Conservation (phyloP, 2,888 invertebrate species). For the Andrena haemorrhoa region DNA sequence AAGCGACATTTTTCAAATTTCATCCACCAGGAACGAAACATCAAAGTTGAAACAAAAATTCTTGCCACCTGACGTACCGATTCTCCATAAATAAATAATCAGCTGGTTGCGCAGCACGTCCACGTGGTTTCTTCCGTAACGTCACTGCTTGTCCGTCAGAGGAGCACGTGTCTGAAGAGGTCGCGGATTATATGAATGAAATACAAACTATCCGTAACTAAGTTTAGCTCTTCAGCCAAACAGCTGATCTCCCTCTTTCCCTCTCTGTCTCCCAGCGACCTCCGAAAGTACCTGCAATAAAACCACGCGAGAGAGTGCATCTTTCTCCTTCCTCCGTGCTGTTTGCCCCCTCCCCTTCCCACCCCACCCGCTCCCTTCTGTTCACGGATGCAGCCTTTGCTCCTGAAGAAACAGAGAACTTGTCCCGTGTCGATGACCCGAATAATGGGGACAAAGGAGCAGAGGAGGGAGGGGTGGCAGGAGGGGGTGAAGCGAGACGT, state of each 20-base stretch:
- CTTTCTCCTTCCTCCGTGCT: constrained; percentile 11
- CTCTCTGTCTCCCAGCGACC: constrained; percentile 42
- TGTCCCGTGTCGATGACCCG: constrained; percentile 60
- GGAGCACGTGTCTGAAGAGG: constrained; percentile 41
- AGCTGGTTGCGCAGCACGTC: not conserved
- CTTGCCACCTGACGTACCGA: not conserved
- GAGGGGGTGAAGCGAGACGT: constrained; percentile 20
- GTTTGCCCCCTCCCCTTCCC: not conserved
- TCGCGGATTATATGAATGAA: constrained; percentile 62
- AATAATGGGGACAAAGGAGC: constrained; percentile 48
- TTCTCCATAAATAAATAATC: not conserved
- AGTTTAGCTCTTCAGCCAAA: constrained; percentile 61
- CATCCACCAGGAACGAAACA: too few species aligned
- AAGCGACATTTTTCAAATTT: too few species aligned
- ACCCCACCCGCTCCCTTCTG: not conserved
- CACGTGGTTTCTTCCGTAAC: not conserved
- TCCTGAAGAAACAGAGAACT: constrained; percentile 50
- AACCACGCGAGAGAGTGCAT: constrained; percentile 48
- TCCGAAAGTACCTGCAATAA: constrained; percentile 61
- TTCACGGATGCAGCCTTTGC: constrained; percentile 34
- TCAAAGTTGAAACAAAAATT: not conserved
- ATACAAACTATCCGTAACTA: constrained; percentile 64
- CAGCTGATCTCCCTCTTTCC: constrained; percentile 55
- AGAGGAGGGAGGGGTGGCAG: not conserved
- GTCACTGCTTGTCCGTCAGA: constrained; percentile 18